Conservation (phyloP, 2,113 vertebrate genomes). For the Salvator merianae region DNA sequence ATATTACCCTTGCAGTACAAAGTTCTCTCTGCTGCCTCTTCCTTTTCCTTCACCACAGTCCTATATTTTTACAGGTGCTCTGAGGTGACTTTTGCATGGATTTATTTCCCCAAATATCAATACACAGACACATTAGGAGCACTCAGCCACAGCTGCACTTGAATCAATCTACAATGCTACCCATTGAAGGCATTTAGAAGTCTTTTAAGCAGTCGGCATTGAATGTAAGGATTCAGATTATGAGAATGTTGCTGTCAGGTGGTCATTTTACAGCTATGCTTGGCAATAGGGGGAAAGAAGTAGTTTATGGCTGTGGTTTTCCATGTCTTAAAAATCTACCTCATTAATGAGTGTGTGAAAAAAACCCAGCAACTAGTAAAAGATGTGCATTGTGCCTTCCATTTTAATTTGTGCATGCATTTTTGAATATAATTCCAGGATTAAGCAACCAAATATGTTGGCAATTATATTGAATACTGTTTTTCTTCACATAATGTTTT, state of each 20-base stretch:
- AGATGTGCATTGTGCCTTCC: not conserved
- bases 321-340: not conserved
- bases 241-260: not conserved
- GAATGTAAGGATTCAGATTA: not conserved
- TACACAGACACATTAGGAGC: not conserved
- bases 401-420: not conserved
- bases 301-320: conserved; percentile 6
- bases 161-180: not conserved
- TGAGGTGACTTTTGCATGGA: not conserved
- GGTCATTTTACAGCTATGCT: not conserved
- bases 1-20: not conserved
- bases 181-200: not conserved
- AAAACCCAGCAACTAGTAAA: not conserved
- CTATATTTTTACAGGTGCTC: not conserved
- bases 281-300: not conserved
- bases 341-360: not conserved
- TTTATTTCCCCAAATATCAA: not conserved
- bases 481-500: rapidly evolving
- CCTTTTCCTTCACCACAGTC: not conserved
- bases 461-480: not conserved
- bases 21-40: not conserved
- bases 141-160: not conserved
- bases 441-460: not conserved
- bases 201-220: not conserved
- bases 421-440: not conserved